Evolutionary conservation across 2,888 invertebrate species (phyloP).

Genomic region (Eurois occulta): DNA sequence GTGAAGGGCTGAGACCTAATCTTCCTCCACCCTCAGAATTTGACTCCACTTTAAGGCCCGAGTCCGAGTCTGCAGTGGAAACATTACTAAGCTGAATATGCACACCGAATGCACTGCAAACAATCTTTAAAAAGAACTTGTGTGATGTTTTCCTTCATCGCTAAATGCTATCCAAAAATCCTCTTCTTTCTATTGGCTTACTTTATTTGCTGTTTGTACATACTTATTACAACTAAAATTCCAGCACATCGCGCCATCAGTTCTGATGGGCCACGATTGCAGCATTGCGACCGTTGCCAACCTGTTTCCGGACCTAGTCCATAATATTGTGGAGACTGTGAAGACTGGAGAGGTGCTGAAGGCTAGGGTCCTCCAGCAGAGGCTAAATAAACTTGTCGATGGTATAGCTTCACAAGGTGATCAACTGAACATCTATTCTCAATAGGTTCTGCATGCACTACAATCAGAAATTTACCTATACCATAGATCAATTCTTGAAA

Average conservation of each 20-base stretch:
- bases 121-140: background rate
- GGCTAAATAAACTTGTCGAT: slow-evolving; percentile 84
- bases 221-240: slow-evolving; percentile 56
- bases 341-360: slow-evolving; percentile 79
- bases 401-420: slow-evolving; percentile 86
- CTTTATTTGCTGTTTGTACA: background rate
- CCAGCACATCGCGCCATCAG: slow-evolving; percentile 91
- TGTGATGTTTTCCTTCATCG: background rate
- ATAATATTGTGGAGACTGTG: slow-evolving; percentile 87
- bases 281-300: slow-evolving; percentile 93
- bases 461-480: no score
- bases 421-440: background rate
- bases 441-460: background rate
- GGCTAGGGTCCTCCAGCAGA: slow-evolving; percentile 87
- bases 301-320: slow-evolving; percentile 90
- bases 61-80: no score
- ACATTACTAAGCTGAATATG: no score
- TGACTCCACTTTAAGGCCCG: no score
- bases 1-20: no score
- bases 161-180: background rate
- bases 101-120: background rate
- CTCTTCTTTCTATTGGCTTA: background rate
- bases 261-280: slow-evolving; percentile 92
- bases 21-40: no score
- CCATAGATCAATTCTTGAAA: no score